These are phyloP conservation scores for Colletes latitarsis DNA, from an alignment of 1,140 invertebrate species.

Conservation along the genomic window DNA sequence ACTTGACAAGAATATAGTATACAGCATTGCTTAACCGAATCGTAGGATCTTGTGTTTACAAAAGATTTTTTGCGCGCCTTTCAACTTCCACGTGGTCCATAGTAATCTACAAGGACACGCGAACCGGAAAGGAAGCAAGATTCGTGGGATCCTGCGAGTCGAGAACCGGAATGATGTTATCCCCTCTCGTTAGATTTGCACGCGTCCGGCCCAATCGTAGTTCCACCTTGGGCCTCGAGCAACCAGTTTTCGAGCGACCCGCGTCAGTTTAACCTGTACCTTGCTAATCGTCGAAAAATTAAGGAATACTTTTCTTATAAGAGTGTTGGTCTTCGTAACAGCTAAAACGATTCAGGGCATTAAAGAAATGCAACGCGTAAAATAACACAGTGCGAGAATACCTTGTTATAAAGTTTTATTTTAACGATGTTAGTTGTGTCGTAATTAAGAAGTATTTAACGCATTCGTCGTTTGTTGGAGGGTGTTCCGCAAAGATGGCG, in stretches of 20 bases:
- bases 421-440: no score
- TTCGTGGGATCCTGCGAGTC: slow-evolving; percentile 38
- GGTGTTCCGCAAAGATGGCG: slow-evolving; percentile 51
- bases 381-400: not conserved
- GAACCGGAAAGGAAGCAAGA: slow-evolving; percentile 40
- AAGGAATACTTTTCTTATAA: not conserved
- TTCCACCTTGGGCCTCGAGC: slow-evolving; percentile 22
- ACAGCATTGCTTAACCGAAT: not conserved
- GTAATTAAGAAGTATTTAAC: not conserved
- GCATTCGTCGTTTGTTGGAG: slow-evolving; percentile 9
- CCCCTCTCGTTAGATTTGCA: slow-evolving; percentile 50
- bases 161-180: slow-evolving; percentile 50
- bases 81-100: not conserved
- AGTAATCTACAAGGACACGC: slow-evolving; percentile 1
- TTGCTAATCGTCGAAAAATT: slow-evolving; percentile 1
- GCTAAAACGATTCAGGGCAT: no score
- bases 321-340: not conserved
- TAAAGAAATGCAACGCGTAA: not conserved
- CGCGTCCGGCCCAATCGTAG: slow-evolving; percentile 21
- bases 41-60: not conserved
- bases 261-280: slow-evolving; percentile 34
- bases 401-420: not conserved
- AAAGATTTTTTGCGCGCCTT: slow-evolving; percentile 38
- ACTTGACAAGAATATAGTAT: not conserved
- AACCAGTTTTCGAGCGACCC: slow-evolving; percentile 42